Conservation (phyloP, 2,797 vertebrate species). For the Graptemys geographica region DNA sequence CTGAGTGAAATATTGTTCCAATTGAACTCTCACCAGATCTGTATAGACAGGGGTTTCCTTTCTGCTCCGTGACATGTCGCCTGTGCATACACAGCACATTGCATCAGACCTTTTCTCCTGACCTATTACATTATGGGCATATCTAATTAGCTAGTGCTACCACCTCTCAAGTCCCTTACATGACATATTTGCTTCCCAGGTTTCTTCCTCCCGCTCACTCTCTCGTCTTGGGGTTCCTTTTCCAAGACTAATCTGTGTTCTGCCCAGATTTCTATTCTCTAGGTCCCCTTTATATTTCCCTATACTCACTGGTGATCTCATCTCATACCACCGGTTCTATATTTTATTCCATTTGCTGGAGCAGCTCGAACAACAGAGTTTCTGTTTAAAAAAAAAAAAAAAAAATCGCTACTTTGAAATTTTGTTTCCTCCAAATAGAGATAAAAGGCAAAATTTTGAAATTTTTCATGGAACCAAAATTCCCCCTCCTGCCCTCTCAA, state of each 20-base stretch:
- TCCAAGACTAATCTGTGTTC: neutral
- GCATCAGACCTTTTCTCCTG: neutral
- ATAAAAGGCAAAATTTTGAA: too few species aligned
- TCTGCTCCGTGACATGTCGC: neutral
- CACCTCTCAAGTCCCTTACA: neutral
- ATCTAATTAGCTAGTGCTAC: neutral
- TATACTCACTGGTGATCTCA: neutral
- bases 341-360: neutral
- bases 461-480: too few species aligned
- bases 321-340: neutral
- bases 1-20: neutral
- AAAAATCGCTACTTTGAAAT: too few species aligned
- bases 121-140: neutral
- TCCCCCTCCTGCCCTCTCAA: too few species aligned
- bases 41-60: neutral
- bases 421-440: too few species aligned
- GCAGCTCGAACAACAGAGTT: too few species aligned
- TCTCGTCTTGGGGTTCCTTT: neutral
- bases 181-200: neutral
- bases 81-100: slow-evolving; percentile 6
- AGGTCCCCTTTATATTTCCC: neutral
- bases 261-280: neutral
- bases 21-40: neutral
- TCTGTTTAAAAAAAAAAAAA: too few species aligned
- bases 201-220: neutral